Base-by-base conservation (phyloP, 2,888 invertebrate genomes). In the Altica lythri region DNA sequence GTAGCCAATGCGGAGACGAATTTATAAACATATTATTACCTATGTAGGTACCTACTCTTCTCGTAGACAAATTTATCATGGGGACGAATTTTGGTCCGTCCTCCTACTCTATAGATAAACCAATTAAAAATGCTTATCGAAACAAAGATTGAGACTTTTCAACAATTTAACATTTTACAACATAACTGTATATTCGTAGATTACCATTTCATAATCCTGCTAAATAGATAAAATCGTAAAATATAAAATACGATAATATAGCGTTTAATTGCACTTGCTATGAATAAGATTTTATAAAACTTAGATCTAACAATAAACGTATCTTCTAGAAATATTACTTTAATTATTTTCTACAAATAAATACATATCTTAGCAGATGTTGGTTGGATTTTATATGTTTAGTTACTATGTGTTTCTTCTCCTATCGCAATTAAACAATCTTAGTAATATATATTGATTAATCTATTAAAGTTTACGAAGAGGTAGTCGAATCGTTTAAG, bases 211-310 rank as follows among this genome's bases (percentile, higher is more conserved):
- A n/a, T n/a, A n/a, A n/a, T n/a, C n/a, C n/a, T n/a, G n/a, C n/a
- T n/a, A 34, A 34, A 16, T 9, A 4, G 34, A 34, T 34, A 34
- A 8, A 34, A 34, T 34, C 34, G 34, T 16, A 34, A 9, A 4
- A 14, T 49, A 54, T 54, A 49, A 46, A 51, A 46, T 32, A 42
- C 46, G 45, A 51, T 51, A 56, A 56, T 53, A 49, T 38, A 44
- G 47, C 22, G 43, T 53, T 56, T 56, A 56, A 56, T 56, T 56
- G 53, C 52, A 56, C 51, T 45, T 49, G 38, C 48, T 52, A 47
- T 10, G 27, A 53, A 32, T 34, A 37, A 48, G 56, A 56, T 56
- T 44, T 48, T 38, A 53, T 53, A 48, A 43, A 25, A 8, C n/a
- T n/a, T n/a, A 25, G 56, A 56, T 56, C 14, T 40, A 40, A 40